Evolutionary conservation across 2,113 vertebrate genomes (phyloP).

Genomic region (Hipposideros armiger): DNA sequence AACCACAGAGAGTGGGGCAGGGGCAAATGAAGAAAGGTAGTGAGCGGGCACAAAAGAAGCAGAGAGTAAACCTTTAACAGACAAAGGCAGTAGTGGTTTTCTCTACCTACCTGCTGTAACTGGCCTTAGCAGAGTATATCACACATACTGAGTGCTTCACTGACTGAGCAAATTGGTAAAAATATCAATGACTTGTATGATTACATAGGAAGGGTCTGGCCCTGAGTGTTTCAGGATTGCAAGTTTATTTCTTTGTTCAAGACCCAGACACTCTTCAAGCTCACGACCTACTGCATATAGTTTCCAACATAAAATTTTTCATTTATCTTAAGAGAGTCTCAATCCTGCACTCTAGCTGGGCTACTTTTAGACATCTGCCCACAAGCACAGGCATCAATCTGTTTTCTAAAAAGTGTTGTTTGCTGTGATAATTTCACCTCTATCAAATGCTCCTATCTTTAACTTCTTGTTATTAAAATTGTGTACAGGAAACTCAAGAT

Average conservation of each 20-base stretch:
- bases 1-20: neutral
- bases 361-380: conserved; percentile 74
- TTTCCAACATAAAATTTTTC: conserved; percentile 1
- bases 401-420: conserved; percentile 76
- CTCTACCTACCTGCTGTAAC: neutral
- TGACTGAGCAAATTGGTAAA: neutral
- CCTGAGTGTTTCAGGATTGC: neutral
- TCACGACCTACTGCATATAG: neutral
- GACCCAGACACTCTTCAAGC: neutral
- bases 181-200: neutral
- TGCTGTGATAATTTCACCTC: conserved; percentile 80
- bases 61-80: neutral
- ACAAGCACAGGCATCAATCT: conserved; percentile 66
- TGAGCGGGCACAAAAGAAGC: neutral
- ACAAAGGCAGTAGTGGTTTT: neutral
- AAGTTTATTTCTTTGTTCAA: neutral
- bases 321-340: conserved; percentile 41
- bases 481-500: neutral
- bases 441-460: conserved; percentile 72
- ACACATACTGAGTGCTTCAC: neutral
- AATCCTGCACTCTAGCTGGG: neutral
- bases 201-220: neutral
- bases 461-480: conserved; percentile 68
- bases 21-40: neutral
- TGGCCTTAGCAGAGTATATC: neutral